These are phyloP conservation scores for Intellagama lesueurii DNA, from an alignment of 2,797 vertebrate species.

Conservation along the genomic window DNA sequence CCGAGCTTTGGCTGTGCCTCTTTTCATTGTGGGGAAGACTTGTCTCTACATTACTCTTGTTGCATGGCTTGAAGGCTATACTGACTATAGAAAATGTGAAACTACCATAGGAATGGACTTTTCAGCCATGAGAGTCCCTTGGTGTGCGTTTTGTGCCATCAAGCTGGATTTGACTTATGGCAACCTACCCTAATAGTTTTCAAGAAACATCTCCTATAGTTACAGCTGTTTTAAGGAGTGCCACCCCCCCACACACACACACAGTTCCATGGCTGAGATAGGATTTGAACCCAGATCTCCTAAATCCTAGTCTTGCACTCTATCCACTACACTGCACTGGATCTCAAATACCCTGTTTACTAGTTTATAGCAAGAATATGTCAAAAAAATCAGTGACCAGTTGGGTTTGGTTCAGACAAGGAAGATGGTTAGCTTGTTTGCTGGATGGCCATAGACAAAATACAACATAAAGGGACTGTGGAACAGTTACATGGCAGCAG, in stretches of 20 bases:
- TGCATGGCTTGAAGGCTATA: neutral
- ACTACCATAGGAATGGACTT: neutral
- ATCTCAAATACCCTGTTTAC: too few species aligned
- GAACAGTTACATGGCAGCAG: neutral
- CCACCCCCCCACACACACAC: too few species aligned
- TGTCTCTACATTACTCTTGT: neutral
- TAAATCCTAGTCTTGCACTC: too few species aligned
- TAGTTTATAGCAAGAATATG: too few species aligned
- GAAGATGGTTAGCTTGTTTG: neutral
- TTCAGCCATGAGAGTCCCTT: neutral
- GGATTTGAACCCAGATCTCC: too few species aligned
- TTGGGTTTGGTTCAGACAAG: neutral
- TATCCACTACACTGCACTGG: too few species aligned
- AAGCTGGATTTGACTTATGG: too few species aligned
- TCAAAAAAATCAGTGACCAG: too few species aligned
- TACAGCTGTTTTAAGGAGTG: too few species aligned
- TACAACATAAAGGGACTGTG: neutral
- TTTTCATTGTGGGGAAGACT: neutral
- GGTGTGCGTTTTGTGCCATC: too few species aligned
- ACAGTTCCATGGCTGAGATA: too few species aligned
- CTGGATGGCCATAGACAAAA: neutral
- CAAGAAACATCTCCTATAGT: too few species aligned
- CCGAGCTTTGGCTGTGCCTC: neutral
- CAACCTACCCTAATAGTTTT: neutral
- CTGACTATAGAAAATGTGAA: neutral